phyloP scores from a whole-genome alignment of 2,113 vertebrate genomes.

The Callipepla squamata region DNA sequence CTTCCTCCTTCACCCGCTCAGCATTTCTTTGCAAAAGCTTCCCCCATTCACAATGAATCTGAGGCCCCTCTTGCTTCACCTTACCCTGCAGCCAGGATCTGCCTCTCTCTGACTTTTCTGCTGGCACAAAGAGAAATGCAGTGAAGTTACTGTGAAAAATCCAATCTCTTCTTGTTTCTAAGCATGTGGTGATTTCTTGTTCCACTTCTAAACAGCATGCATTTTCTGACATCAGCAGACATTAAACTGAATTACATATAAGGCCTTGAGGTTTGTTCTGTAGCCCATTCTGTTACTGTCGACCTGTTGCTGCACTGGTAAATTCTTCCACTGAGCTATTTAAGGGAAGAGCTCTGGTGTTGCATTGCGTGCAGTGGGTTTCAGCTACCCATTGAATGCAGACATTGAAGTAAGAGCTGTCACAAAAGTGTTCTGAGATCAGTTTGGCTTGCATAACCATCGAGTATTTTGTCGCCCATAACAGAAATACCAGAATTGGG shows the following conservation, averaged over 20 bases:
- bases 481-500: neutral
- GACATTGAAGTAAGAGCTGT: neutral
- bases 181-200: neutral
- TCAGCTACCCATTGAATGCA: neutral
- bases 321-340: neutral
- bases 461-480: neutral
- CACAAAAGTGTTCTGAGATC: neutral
- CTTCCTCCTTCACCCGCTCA: neutral
- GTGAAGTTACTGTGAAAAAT: neutral
- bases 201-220: neutral
- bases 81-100: neutral
- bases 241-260: neutral
- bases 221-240: neutral
- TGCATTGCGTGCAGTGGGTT: neutral
- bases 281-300: neutral
- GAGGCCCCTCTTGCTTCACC: neutral
- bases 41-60: neutral
- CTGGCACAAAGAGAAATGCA: neutral
- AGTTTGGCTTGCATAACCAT: neutral
- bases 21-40: neutral
- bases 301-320: neutral
- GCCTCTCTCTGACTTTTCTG: neutral
- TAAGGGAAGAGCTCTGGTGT: neutral
- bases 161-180: neutral
- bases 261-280: rapidly evolving